Base-by-base conservation (phyloP, 2,797 vertebrate species). In the Melanotaenia boesemani region DNA sequence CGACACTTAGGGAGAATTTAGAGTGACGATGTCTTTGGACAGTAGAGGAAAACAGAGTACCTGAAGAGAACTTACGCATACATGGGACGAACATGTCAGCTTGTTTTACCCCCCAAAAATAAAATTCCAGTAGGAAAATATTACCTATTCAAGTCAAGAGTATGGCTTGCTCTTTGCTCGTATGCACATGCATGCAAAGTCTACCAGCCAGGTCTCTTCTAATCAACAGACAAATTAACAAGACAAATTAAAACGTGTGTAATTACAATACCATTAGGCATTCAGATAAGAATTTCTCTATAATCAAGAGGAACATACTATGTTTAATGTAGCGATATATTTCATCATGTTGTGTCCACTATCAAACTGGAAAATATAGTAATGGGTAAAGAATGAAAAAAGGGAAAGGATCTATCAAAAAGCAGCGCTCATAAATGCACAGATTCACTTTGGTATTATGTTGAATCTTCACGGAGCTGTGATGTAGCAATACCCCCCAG, bases 191-290 rank as follows among this genome's bases (percentile, higher is more conserved):
- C n/a, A 70, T 18, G 18, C 76, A 70, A 30, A 52, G 46, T 54
- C 60, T 10, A 56, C 22, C 28, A 70, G 86, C 84, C 65, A 70
- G 50, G 16, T 24, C 57, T 77, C 83, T 71, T 83, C 71, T 61
- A 81, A 86, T 92, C 88, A 84, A 89, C 90, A 76, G 30, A 73
- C 79, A 79, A 86, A 90, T 90, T 87, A 88, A 88, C 83, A 82
- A 85, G 81, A 85, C 78, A 87, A 87, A 85, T 88, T 79, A 36
- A 74, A 82, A 90, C 86, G 70, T 67, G 73, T 87, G 77, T 81
- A 77, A 89, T 90, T 84, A 88, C 83, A 83, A 63, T 63, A 50
- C 71, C 15, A 0, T 15, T 70, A 44, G 66, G 66, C 22, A 56
- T 46, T 67, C 9, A 64, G 63, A 80, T 80, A 80, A 75, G 71